Evolutionary conservation across 2,797 vertebrate species (phyloP).

Genomic region (Sebastes wilsoni): DNA sequence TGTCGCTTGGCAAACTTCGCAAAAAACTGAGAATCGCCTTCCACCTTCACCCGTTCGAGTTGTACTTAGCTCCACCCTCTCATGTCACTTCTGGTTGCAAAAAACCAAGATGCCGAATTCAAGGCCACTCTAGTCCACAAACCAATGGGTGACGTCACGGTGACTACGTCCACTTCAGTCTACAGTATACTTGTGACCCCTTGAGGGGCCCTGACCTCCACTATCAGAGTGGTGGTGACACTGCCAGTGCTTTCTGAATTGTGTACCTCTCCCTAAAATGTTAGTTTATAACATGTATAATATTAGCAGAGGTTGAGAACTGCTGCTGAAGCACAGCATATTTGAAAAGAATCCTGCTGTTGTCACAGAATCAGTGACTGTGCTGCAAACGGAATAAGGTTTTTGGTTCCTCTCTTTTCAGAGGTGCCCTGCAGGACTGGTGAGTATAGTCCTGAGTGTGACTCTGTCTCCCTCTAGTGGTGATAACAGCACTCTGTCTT

Average conservation of each 20-base stretch:
- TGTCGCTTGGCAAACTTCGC: too few species aligned
- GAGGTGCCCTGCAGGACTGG: slow-evolving; percentile 56
- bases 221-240: too few species aligned
- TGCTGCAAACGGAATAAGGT: slow-evolving; percentile 2
- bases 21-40: too few species aligned
- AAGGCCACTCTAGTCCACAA: too few species aligned
- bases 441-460: slow-evolving; percentile 50
- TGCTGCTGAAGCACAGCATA: neutral
- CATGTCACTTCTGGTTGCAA: too few species aligned
- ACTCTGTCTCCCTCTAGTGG: slow-evolving; percentile 55
- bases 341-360: neutral
- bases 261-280: neutral
- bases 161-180: neutral
- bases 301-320: neutral
- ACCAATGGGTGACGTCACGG: too few species aligned
- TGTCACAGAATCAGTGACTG: neutral
- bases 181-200: neutral
- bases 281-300: neutral
- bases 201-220: neutral
- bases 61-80: too few species aligned
- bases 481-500: neutral
- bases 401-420: slow-evolving; percentile 50
- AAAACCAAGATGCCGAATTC: too few species aligned
- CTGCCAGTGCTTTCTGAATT: too few species aligned
- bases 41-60: too few species aligned